Percentiles rank a stretch among this genome's conserved stretches.
Conservation (phyloP, 2,113 vertebrate species). For the Callocephalon fimbriatum region DNA sequence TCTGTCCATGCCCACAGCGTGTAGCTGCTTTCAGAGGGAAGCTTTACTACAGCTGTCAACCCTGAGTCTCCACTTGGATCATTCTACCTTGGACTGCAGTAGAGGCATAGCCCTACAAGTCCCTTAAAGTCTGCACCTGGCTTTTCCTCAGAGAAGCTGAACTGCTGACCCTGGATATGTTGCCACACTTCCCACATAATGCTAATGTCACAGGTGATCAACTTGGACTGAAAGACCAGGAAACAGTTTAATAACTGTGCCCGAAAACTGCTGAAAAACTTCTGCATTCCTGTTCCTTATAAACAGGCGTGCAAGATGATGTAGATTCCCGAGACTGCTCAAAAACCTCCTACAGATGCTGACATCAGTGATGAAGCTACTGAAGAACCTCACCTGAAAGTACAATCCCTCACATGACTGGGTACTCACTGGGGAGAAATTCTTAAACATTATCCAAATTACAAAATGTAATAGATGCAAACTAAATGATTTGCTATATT, state of each 20-base stretch:
- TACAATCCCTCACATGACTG: background rate
- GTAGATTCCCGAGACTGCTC: background rate
- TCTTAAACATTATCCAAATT: background rate
- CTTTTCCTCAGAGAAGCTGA: background rate
- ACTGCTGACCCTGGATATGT: accelerated
- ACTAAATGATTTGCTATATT: background rate
- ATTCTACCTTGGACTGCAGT: background rate
- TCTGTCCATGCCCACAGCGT: background rate
- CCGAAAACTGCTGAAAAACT: background rate
- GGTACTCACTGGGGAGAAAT: background rate
- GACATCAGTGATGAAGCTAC: background rate
- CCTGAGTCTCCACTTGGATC: background rate
- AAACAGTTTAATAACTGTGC: background rate
- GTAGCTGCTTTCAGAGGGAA: background rate
- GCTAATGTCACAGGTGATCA: background rate
- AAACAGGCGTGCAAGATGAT: background rate
- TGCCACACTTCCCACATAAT: background rate
- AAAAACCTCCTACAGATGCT: background rate
- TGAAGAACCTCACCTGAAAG: background rate
- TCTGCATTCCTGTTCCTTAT: background rate
- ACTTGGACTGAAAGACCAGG: background rate
- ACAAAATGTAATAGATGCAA: background rate
- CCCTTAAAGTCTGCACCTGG: background rate
- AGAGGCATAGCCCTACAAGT: background rate
- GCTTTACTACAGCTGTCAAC: background rate